Evolutionary conservation across 2,113 vertebrate species (phyloP), one percentile per base, ranked within the genome.

Genomic region (Antechinus stuartii): DNA sequence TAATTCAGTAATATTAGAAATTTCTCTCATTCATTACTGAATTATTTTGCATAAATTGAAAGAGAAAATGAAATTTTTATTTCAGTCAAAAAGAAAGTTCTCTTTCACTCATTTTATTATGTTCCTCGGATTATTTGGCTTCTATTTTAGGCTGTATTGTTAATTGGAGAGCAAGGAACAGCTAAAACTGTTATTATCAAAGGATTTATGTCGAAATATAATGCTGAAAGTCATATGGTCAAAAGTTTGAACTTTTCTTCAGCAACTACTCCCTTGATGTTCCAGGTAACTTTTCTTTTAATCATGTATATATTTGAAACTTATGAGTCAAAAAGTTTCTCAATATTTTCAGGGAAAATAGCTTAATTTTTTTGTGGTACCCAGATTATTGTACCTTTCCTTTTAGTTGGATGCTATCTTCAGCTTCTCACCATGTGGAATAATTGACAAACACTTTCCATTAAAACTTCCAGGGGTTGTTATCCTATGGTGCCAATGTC

Each of bases 101-200:
- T n/a, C 55, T 56, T 56, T 56, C 24, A 47, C 10, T 93, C 2
- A 27, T 89, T 25, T 90, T 93, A n/a, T 92, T 96, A 42, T 50
- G 25, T 97, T 97, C 90, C 22, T 96, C 3, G 2, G 76, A 90
- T 95, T 97, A 91, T 90, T 96, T 96, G 11, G 7, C 52, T 96
- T 25, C 90, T 97, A 25, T 96, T 98, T 96, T 91, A 99, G 99
- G 99, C 99, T 90, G 99, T 99, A 97, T 98, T 99, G 91, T 98
- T 99, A 98, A 99, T 99, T 97, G 99, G 99, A 93, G 99, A 99
- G 84, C 99, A 99, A 98, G 99, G 99, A 94, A 99, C 99, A 93
- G 99, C 99, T 68, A 99, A 99, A 97, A 99, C 99, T 0, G 99
- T 99, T 92, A 99, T 99, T 91, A 99, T 99, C 96, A 99, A 99